Evolutionary conservation across 2,797 vertebrate species (phyloP), one percentile per base, ranked within the genome.

Genomic region (Melanotaenia pygmaea): DNA sequence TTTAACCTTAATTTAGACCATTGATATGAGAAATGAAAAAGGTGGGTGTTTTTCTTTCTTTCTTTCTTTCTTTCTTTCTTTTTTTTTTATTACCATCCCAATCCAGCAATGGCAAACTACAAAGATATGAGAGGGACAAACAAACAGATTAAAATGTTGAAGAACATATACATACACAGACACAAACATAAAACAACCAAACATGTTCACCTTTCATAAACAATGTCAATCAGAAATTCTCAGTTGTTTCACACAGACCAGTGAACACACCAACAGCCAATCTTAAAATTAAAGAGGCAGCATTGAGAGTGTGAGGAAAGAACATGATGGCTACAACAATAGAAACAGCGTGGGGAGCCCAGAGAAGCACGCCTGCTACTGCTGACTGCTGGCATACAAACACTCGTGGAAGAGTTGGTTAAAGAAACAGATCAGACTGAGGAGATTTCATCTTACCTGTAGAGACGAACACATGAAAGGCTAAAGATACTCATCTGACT

Each of bases 121-220:
- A 89, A 83, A 92, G 78, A 92, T 59, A 90, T 66, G 85, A 91
- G 83, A 90, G 63, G 88, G 86, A 92, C 89, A 92, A 89, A 91
- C 85, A 91, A 50, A 90, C 77, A 86, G 79, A 79, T 89, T 91
- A 89, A 91, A 81, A 89, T 75, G 88, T 50, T 68, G 60, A 16
- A 83, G 28, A 73, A 84, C 79, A 83, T 65, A 68, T 13, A 80
- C 37, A 86, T 65, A 68, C 57, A 82, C 73, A 82, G 62, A 74
- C 45, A 81, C 51, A 72, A 43, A 73, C 22, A 70, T 26, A 70
- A 72, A 63, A 68, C 50, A 76, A 53, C 43, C 59, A 59, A n/a
- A 58, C n/a, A 70, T 70, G 40, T 59, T 72, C 37, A 40, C 2
- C 28, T 71, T 67, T 35, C 69, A 65, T n/a, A 69, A 68, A 47